Evolutionary conservation across 2,113 vertebrate species (phyloP), one percentile per base, ranked within the genome.

Genomic region (Proteles cristata): DNA sequence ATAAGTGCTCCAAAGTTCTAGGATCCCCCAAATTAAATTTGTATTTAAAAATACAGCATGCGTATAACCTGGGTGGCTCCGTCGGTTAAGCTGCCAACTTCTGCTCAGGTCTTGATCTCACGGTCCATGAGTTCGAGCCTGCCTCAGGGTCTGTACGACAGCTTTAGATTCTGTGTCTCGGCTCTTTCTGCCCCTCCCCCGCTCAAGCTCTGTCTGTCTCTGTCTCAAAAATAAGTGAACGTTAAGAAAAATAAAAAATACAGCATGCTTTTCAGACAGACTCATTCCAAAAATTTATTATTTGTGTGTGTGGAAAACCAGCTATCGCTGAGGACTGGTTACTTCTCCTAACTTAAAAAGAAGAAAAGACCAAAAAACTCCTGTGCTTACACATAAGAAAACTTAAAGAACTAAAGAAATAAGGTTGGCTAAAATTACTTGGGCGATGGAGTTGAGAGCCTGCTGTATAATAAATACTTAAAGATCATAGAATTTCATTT

Each of bases 21-120:
- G 71, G 26, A 39, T 25, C 21, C n/a, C 50, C 26, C 68, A 55
- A 66, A 28, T 85, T 94, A 85, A 73, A 35, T 58, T 89, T 93
- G 87, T 33, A 45, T 90, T 85, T 39, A 55, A 96, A 94, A 88
- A 88, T 81, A 90, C 7, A 88, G 58, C n/a, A 58, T 43, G 61
- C 28, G 39, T 3, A 39, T 39, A 39, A 39, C 39, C 39, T 39
- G 39, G 39, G 39, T 39, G 39, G 39, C 39, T 39, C 39, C 39
- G 39, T 39, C 39, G 39, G 39, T 39, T 39, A 39, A 39, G 39
- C 39, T 39, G 39, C 39, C 39, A 39, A 39, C 39, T 39, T 39
- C 39, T 39, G 39, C 39, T 39, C 39, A 39, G 39, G 39, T 39
- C 39, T 39, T 39, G 39, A 39, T 39, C 39, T 39, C 39, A 4